Evolutionary conservation across 2,888 invertebrate species (phyloP).

Genomic region (Epiblema foenella): DNA sequence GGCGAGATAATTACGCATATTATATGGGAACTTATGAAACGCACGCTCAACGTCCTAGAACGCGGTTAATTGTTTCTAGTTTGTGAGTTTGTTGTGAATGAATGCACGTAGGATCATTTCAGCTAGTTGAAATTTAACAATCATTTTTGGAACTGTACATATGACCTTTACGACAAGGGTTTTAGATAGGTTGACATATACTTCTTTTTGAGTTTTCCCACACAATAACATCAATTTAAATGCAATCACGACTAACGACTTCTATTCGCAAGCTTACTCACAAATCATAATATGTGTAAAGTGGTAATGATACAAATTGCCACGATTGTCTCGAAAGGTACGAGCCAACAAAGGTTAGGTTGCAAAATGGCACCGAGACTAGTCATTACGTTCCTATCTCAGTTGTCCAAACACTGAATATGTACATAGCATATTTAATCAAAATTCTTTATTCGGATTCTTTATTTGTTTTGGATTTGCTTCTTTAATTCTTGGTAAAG

Average conservation of each 20-base stretch:
- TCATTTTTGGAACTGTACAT: slow-evolving; percentile 12
- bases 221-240: slow-evolving; percentile 71
- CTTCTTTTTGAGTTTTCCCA: slow-evolving; percentile 51
- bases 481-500: not conserved
- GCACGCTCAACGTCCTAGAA: slow-evolving; percentile 59
- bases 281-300: slow-evolving; percentile 67
- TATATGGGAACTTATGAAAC: slow-evolving; percentile 68
- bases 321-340: slow-evolving; percentile 63
- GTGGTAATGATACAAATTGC: slow-evolving; percentile 71
- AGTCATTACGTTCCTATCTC: slow-evolving; percentile 56
- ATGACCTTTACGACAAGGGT: slow-evolving; percentile 23
- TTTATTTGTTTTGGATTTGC: too few relatives aligned
- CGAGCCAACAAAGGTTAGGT: slow-evolving; percentile 60
- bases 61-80: slow-evolving; percentile 43
- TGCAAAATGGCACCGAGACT: slow-evolving; percentile 57
- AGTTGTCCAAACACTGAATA: slow-evolving; percentile 19
- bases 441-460: not conserved
- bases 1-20: slow-evolving; percentile 68
- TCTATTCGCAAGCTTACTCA: slow-evolving; percentile 59
- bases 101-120: slow-evolving; percentile 20
- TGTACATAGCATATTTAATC: not conserved
- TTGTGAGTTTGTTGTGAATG: slow-evolving; percentile 22
- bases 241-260: slow-evolving; percentile 68
- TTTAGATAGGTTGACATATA: slow-evolving; percentile 15
- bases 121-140: not conserved